phyloP scores from a whole-genome alignment of 2,888 invertebrate genomes.

The Listrodromus nycthemerus region DNA sequence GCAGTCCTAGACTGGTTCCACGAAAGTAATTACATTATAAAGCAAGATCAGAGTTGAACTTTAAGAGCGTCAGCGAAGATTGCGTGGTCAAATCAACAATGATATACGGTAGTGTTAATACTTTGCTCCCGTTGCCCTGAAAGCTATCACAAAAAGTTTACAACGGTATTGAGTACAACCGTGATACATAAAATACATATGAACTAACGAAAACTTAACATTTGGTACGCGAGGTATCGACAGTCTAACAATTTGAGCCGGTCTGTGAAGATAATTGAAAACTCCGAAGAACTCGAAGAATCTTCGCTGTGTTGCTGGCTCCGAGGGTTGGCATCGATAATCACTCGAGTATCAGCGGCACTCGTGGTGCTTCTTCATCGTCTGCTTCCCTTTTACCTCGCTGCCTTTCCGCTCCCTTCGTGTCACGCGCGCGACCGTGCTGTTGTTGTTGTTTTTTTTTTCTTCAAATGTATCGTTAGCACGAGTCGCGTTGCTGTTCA shows the following conservation, averaged over 20 bases:
- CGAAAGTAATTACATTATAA: no score
- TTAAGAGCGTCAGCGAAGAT: no score
- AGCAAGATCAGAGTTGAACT: no score
- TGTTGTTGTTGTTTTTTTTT: background rate
- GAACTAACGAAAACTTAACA: background rate
- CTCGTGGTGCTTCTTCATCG: constrained; percentile 49
- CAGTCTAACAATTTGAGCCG: background rate
- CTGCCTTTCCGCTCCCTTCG: constrained; percentile 14
- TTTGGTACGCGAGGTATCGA: background rate
- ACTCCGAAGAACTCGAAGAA: background rate
- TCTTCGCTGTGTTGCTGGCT: background rate
- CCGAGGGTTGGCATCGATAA: constrained; percentile 44
- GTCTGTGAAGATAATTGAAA: background rate
- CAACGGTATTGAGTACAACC: background rate
- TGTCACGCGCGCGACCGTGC: background rate
- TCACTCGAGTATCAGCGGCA: constrained; percentile 43
- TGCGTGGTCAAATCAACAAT: no score
- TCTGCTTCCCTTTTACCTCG: background rate
- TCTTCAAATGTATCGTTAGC: background rate
- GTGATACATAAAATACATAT: background rate
- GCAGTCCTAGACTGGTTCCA: no score
- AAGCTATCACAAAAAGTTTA: background rate
- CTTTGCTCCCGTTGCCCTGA: background rate
- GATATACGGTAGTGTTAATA: no score
- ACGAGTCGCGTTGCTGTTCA: background rate